phyloP scores from a whole-genome alignment of 2,797 vertebrate genomes.

The Monodelphis domestica region DNA sequence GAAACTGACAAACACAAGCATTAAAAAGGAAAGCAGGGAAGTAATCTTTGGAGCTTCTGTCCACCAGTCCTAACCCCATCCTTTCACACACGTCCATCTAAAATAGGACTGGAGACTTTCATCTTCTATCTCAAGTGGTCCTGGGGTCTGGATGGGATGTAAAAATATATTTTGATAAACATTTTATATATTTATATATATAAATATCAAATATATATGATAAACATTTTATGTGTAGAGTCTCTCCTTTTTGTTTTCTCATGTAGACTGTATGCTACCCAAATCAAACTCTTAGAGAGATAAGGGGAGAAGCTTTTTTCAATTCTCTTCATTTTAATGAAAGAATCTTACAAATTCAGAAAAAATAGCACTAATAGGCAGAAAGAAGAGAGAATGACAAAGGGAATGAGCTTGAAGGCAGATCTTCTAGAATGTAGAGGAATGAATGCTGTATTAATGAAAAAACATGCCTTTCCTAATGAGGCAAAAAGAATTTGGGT shows the following conservation, averaged over 20 bases:
- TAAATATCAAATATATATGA: too few relatives aligned
- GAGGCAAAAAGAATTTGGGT: conserved; percentile 26
- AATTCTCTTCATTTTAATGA: not conserved
- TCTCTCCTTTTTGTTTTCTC: not conserved
- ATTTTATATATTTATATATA: too few relatives aligned
- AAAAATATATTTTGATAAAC: not conserved
- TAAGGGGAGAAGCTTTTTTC: not conserved
- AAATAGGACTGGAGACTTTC: not conserved
- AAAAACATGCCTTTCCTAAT: conserved; percentile 9
- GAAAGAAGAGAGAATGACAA: not conserved
- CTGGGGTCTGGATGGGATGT: not conserved
- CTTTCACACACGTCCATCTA: not conserved
- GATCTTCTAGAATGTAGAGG: not conserved
- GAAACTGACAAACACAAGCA: not conserved
- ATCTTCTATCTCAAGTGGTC: not conserved
- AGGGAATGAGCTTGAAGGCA: not conserved
- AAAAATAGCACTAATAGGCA: not conserved
- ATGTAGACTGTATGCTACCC: not conserved
- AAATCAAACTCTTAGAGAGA: not conserved
- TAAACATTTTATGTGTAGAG: not conserved
- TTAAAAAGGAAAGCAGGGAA: not conserved
- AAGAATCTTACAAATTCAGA: not conserved
- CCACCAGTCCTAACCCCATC: not conserved
- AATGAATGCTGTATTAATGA: conserved; percentile 24
- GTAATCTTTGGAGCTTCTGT: not conserved